Percentiles rank a stretch among this genome's conserved stretches.
Evolutionary conservation across 2,888 invertebrate species (phyloP).

Genomic region (Drosophila subsilvestris): DNA sequence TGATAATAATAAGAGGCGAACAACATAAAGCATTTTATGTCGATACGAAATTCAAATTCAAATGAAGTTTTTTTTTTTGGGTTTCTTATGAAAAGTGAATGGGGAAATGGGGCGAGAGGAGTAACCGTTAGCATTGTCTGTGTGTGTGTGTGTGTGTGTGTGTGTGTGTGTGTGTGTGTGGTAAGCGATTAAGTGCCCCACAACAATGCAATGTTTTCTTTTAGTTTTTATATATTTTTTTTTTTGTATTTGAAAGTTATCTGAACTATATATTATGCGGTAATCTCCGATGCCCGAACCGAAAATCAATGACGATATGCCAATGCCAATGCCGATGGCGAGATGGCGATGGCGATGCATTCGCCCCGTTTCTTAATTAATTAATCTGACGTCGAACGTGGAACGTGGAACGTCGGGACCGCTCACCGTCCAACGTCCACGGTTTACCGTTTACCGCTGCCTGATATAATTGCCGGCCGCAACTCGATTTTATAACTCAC

Average conservation of each 20-base stretch:
- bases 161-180: constrained; percentile 50
- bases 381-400: constrained; percentile 25
- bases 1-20: constrained; percentile 39
- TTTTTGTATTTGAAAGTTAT: constrained; percentile 53
- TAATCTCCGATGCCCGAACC: constrained; percentile 10
- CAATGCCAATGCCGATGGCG: not conserved
- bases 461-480: constrained; percentile 42
- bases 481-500: constrained; percentile 51
- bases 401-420: not conserved
- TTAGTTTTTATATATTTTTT: constrained; percentile 14
- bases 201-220: constrained; percentile 56
- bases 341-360: constrained; percentile 26
- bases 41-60: constrained; percentile 47
- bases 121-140: constrained; percentile 37
- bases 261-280: constrained; percentile 55
- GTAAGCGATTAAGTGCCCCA: constrained; percentile 23
- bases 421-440: too few relatives aligned
- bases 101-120: constrained; percentile 24
- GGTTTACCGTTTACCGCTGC: constrained; percentile 61
- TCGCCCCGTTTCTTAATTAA: constrained; percentile 50
- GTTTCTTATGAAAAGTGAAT: constrained; percentile 64
- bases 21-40: constrained; percentile 28
- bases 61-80: constrained; percentile 30
- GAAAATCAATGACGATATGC: not conserved
- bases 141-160: constrained; percentile 47